A percentile compares a stretch with the other conserved stretches of the same genome.
Evolutionary conservation across 2,113 vertebrate species (phyloP).

Genomic region (Silurus glanis): DNA sequence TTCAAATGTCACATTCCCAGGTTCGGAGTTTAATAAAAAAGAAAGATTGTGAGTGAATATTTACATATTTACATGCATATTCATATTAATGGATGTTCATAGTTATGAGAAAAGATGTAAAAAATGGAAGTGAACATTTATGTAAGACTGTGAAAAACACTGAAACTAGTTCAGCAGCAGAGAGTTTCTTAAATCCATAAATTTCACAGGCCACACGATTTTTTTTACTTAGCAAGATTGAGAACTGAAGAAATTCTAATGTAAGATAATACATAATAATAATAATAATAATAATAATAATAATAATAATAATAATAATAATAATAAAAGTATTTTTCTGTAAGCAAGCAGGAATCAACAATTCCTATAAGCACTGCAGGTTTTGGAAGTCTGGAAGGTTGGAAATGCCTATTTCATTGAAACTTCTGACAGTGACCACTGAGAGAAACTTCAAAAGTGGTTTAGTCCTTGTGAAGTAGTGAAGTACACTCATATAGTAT

Average conservation of each 20-base stretch:
- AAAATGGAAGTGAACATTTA: neutral
- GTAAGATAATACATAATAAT: neutral
- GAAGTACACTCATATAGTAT: neutral
- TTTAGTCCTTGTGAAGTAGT: neutral
- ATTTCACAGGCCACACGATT: neutral
- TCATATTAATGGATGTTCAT: neutral
- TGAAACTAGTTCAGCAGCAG: neutral
- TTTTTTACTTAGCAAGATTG: neutral
- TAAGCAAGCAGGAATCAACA: too few species aligned
- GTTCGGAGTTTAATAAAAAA: neutral
- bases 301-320: too few species aligned
- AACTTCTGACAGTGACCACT: neutral
- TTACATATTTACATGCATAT: conserved; percentile 4
- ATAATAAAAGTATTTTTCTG: too few species aligned
- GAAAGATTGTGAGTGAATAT: neutral
- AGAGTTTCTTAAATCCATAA: neutral
- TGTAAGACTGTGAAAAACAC: neutral
- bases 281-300: too few species aligned
- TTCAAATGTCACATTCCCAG: neutral
- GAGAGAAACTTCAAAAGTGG: neutral
- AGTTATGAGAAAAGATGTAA: neutral
- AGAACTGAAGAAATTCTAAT: neutral
- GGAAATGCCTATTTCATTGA: neutral
- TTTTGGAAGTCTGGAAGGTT: neutral
- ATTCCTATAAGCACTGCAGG: neutral